These are phyloP conservation scores for Canis aureus DNA, from an alignment of 2,113 vertebrate species.

Conservation along the genomic window DNA sequence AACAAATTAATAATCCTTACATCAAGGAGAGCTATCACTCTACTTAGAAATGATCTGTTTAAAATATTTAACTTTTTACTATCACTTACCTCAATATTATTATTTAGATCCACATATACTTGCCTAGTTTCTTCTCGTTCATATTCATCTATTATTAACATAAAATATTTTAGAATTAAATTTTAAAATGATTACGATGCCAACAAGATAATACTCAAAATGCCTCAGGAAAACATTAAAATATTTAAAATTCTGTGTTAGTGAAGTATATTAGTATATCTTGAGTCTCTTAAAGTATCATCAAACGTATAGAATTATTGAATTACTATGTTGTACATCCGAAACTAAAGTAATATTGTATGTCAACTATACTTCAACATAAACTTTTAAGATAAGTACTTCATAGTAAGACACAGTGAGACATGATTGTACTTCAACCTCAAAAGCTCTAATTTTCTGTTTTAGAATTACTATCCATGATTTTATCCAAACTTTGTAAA, in stretches of 20 bases:
- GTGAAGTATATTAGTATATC: neutral
- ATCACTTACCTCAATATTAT: slow-evolving; percentile 91
- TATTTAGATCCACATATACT: slow-evolving; percentile 90
- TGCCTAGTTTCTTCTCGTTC: slow-evolving; percentile 95
- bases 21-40: slow-evolving; percentile 11
- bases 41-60: slow-evolving; percentile 45
- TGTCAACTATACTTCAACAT: neutral
- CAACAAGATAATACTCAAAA: slow-evolving; percentile 41
- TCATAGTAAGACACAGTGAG: neutral
- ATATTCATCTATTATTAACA: slow-evolving; percentile 91
- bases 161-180: slow-evolving; percentile 73
- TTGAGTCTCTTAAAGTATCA: slow-evolving; percentile 31
- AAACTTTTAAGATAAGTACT: neutral
- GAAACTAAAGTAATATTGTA: neutral
- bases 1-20: slow-evolving; percentile 47
- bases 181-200: slow-evolving; percentile 27
- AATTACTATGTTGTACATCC: neutral
- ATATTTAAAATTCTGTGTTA: slow-evolving; percentile 57
- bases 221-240: slow-evolving; percentile 43
- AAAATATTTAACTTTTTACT: slow-evolving; percentile 65
- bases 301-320: neutral
- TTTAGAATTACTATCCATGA: neutral
- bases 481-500: slow-evolving; percentile 21
- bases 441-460: slow-evolving; percentile 4
- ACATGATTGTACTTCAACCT: neutral